phyloP scores from a whole-genome alignment of 1,140 invertebrate species.

The Lepidurus couesii region DNA sequence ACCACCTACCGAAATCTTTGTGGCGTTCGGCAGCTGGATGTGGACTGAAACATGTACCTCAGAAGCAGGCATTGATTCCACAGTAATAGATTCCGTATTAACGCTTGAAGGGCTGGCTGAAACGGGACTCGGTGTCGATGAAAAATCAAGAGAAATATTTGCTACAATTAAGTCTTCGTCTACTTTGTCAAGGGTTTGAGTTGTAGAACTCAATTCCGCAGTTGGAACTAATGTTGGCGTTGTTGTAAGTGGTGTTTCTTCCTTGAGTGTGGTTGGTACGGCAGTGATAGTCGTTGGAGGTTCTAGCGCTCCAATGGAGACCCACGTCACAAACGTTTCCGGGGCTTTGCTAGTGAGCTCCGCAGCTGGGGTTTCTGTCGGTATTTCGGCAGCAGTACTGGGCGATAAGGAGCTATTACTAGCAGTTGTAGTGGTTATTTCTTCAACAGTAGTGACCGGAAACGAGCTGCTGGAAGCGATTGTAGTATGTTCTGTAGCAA shows the following conservation, averaged over 20 bases:
- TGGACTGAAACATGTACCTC: neutral
- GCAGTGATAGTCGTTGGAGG: neutral
- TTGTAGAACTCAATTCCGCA: neutral
- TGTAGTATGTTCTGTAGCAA: constrained; percentile 22
- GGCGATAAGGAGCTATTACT: neutral
- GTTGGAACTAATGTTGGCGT: neutral
- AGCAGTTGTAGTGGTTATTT: neutral
- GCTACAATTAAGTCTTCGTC: neutral
- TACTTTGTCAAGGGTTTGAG: neutral
- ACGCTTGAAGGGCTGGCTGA: neutral
- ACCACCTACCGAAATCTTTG: neutral
- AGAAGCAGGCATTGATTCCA: neutral
- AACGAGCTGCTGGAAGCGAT: constrained; percentile 24
- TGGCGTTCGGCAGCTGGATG: neutral
- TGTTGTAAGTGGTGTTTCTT: neutral
- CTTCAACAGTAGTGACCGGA: neutral
- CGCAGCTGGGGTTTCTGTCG: too few relatives aligned
- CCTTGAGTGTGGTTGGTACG: neutral
- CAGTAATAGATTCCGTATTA: neutral
- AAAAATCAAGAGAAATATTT: neutral
- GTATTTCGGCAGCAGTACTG: too few relatives aligned
- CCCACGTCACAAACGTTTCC: neutral
- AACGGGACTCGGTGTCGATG: neutral
- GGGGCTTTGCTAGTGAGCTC: neutral
- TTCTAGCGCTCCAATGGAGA: neutral